phyloP scores from a whole-genome alignment of 2,888 invertebrate genomes.

The Electrophaes corylata region DNA sequence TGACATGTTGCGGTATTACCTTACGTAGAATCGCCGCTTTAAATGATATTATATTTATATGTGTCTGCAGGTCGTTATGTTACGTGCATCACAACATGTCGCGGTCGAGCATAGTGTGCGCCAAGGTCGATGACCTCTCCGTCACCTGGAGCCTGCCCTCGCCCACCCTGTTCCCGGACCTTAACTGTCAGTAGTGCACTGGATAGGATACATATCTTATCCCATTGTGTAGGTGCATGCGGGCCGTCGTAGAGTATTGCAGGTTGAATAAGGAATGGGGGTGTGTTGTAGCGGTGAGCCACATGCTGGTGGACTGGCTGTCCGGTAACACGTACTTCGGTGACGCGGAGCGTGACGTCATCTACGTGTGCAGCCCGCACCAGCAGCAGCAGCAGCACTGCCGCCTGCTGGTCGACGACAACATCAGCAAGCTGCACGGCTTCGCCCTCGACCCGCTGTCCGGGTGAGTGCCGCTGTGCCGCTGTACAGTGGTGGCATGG shows the following conservation, averaged over 20 bases:
- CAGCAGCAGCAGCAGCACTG: constrained; percentile 84
- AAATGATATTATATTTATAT: too few species aligned
- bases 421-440: constrained; percentile 88
- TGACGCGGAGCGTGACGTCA: constrained; percentile 87
- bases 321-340: constrained; percentile 94
- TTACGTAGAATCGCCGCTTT: too few species aligned
- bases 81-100: constrained; percentile 88
- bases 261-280: too few species aligned
- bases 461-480: constrained; percentile 43
- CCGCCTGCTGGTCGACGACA: constrained; percentile 87
- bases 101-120: constrained; percentile 85
- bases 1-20: too few species aligned
- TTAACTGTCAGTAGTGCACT: constrained; percentile 82
- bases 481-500: background rate
- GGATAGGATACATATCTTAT: too few species aligned
- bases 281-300: constrained; percentile 85
- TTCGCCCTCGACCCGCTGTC: constrained; percentile 88
- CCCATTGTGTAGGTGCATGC: too few species aligned
- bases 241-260: too few species aligned
- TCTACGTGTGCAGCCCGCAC: constrained; percentile 88
- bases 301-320: constrained; percentile 93
- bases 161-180: constrained; percentile 86
- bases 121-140: constrained; percentile 86
- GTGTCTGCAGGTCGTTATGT: constrained; percentile 83
- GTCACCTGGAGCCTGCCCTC: constrained; percentile 83